phyloP scores from a whole-genome alignment of 2,797 vertebrate genomes.

The Loris lydekkerianus region DNA sequence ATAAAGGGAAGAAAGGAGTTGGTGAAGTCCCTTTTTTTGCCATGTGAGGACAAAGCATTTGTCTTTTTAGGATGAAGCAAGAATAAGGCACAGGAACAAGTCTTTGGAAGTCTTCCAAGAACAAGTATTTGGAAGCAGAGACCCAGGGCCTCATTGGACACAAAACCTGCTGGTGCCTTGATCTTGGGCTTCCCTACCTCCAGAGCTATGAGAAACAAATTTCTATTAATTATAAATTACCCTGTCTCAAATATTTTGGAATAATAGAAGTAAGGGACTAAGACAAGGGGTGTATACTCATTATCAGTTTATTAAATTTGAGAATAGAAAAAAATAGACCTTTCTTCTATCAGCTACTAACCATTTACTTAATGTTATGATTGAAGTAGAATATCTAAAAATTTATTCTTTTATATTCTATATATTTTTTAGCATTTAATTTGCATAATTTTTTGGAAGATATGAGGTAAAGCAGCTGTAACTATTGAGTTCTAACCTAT shows the following conservation, averaged over 20 bases:
- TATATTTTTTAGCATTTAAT: not conserved
- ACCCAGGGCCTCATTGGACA: too few species aligned
- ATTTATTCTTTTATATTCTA: not conserved
- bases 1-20: not conserved
- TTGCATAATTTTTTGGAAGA: not conserved
- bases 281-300: not conserved
- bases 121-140: not conserved
- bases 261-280: not conserved
- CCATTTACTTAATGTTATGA: not conserved
- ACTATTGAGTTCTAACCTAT: not conserved
- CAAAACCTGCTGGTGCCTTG: not conserved
- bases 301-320: conserved; percentile 65
- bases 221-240: not conserved
- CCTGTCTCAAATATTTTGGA: not conserved
- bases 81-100: not conserved
- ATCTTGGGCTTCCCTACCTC: not conserved
- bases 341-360: not conserved
- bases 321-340: conserved; percentile 5
- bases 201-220: not conserved
- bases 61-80: not conserved
- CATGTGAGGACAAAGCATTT: not conserved
- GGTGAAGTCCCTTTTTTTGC: not conserved
- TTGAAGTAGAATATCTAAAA: conserved; percentile 8
- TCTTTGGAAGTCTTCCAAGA: not conserved
- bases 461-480: not conserved